phyloP scores from a whole-genome alignment of 2,797 vertebrate species.

The Pseudochromis fuscus region DNA sequence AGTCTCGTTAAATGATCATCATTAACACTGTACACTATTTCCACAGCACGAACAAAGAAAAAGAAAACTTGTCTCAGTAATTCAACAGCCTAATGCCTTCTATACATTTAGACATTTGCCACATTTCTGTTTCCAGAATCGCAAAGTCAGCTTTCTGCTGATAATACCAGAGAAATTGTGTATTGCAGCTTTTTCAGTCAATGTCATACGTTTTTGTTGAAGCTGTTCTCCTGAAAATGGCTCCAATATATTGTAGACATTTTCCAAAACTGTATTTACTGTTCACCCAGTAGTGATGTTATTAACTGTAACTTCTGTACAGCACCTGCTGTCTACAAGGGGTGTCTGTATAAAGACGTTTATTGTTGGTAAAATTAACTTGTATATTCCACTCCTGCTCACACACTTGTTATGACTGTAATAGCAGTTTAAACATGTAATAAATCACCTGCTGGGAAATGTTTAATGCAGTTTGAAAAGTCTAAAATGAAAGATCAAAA shows the following conservation, averaged over 20 bases:
- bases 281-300: not conserved
- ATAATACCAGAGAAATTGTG: not conserved
- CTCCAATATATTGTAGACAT: not conserved
- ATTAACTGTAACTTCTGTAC: not conserved
- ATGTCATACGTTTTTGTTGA: not conserved
- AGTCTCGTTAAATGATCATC: conserved; percentile 54
- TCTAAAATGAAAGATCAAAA: conserved; percentile 5
- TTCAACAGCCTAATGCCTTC: not conserved
- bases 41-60: not conserved
- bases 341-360: not conserved
- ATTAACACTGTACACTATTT: conserved; percentile 31
- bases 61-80: not conserved
- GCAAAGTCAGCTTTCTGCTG: not conserved
- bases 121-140: not conserved
- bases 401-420: not conserved
- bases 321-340: not conserved
- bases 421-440: conserved; percentile 1
- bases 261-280: not conserved
- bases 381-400: not conserved
- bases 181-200: not conserved
- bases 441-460: not conserved
- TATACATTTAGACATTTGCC: conserved; percentile 1
- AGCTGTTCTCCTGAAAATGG: not conserved
- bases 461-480: not conserved
- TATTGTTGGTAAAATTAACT: not conserved